Evolutionary conservation across 2,888 invertebrate genomes (phyloP).

Genomic region (Stenurella melanura): DNA sequence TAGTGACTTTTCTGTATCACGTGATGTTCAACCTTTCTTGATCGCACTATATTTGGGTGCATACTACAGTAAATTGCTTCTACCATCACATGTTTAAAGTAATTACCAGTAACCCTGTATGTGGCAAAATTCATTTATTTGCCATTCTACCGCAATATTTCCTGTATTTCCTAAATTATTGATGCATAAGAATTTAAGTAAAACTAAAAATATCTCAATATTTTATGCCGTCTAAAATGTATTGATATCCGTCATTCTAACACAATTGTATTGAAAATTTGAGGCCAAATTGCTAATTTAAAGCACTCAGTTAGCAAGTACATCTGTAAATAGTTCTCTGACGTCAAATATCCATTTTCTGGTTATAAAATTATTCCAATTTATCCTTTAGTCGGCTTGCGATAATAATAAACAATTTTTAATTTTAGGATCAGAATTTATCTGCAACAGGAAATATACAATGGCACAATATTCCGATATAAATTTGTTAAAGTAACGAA

Average conservation of each 20-base stretch:
- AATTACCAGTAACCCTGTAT: too few relatives aligned
- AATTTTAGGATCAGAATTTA: neutral
- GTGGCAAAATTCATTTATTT: too few relatives aligned
- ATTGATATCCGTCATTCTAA: neutral
- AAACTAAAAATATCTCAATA: too few relatives aligned
- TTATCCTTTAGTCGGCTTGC: neutral
- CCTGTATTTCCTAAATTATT: too few relatives aligned
- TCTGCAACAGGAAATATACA: neutral
- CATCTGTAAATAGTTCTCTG: slow-evolving; percentile 3
- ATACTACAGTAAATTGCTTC: too few relatives aligned
- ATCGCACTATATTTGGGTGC: too few relatives aligned
- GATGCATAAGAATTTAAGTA: too few relatives aligned
- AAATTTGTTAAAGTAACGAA: neutral
- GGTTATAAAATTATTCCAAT: neutral
- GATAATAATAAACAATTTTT: neutral
- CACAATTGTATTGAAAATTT: neutral
- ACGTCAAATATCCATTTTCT: slow-evolving; percentile 4
- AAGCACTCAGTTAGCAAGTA: neutral
- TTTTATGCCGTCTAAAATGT: too few relatives aligned
- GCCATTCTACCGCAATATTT: too few relatives aligned
- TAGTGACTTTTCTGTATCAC: too few relatives aligned
- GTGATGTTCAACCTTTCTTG: too few relatives aligned
- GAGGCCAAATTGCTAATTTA: neutral
- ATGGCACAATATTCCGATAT: neutral
- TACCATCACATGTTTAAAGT: too few relatives aligned